phyloP scores from a whole-genome alignment of 1,140 invertebrate genomes.

The Anagrus nilaparvatae region DNA sequence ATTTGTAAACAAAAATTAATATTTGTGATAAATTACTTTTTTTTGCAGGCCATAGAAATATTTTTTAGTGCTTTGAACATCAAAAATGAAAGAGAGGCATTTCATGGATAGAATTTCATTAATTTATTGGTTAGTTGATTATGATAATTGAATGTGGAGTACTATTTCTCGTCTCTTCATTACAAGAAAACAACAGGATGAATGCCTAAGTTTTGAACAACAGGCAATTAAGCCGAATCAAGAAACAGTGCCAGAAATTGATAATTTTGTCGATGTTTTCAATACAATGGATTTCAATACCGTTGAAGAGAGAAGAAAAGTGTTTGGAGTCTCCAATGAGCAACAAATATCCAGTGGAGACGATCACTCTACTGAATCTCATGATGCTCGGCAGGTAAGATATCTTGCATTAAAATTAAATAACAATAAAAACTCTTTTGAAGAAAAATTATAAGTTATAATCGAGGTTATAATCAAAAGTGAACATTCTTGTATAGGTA shows the following conservation, averaged over 20 bases:
- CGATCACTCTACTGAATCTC: conserved; percentile 32
- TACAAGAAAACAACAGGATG: conserved; percentile 30
- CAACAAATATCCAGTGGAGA: conserved; percentile 25
- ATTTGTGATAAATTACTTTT: too few relatives aligned
- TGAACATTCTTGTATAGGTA: not conserved
- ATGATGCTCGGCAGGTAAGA: conserved; percentile 35
- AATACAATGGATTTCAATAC: conserved; percentile 41
- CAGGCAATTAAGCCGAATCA: conserved; percentile 21
- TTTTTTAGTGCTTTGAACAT: too few relatives aligned
- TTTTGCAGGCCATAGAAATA: too few relatives aligned
- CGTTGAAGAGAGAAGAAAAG: conserved; percentile 36
- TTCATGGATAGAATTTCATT: conserved; percentile 10
- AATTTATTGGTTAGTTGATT: conserved; percentile 11
- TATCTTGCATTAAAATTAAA: not conserved
- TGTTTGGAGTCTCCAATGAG: conserved; percentile 22
- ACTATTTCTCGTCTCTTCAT: conserved; percentile 37
- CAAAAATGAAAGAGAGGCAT: not conserved
- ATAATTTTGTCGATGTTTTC: conserved; percentile 40
- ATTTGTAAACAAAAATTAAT: too few relatives aligned
- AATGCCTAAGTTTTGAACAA: conserved; percentile 22
- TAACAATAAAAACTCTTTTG: not conserved
- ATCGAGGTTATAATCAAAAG: not conserved
- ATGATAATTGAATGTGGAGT: conserved; percentile 39
- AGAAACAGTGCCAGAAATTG: conserved; percentile 27
- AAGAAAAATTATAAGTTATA: not conserved